Conservation (phyloP, 1,140 invertebrate genomes). For the Lordiphosa collinella region DNA sequence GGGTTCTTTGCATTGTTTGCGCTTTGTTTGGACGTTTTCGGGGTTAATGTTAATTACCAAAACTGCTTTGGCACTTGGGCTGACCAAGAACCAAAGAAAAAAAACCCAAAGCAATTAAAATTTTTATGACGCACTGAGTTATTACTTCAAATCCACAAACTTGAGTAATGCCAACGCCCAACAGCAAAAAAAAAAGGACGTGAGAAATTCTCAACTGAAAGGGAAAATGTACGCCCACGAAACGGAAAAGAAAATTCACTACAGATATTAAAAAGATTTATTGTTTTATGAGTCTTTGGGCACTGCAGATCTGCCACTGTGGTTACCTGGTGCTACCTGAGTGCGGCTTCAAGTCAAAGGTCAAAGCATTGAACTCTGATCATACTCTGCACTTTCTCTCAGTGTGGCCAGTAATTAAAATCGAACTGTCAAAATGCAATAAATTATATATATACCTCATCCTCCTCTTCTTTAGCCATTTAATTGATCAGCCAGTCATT, state of each 20-base stretch:
- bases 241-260: conserved; percentile 24
- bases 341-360: conserved; percentile 58
- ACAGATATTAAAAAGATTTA: conserved; percentile 75
- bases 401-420: conserved; percentile 68
- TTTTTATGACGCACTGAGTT: conserved; percentile 77
- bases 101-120: conserved; percentile 74
- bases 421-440: conserved; percentile 67
- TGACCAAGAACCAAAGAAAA: conserved; percentile 22
- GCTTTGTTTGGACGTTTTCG: conserved; percentile 68
- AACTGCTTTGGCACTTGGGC: conserved; percentile 72
- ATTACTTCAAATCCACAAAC: conserved; percentile 76
- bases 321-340: conserved; percentile 31
- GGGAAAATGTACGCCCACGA: conserved; percentile 65
- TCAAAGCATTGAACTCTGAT: conserved; percentile 1
- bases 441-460: too few relatives aligned
- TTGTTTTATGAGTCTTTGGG: conserved; percentile 66
- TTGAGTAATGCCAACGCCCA: conserved; percentile 67
- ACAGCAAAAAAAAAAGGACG: conserved; percentile 38
- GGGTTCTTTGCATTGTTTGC: conserved; percentile 63
- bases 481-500: conserved; percentile 23
- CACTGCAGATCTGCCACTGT: conserved; percentile 33
- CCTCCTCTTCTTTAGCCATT: too few relatives aligned
- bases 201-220: conserved; percentile 61
- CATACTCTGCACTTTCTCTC: conserved; percentile 31
- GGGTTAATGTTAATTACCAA: conserved; percentile 76